These are phyloP conservation scores for Diarsia mendica DNA, from an alignment of 2,888 invertebrate genomes.

Conservation along the genomic window DNA sequence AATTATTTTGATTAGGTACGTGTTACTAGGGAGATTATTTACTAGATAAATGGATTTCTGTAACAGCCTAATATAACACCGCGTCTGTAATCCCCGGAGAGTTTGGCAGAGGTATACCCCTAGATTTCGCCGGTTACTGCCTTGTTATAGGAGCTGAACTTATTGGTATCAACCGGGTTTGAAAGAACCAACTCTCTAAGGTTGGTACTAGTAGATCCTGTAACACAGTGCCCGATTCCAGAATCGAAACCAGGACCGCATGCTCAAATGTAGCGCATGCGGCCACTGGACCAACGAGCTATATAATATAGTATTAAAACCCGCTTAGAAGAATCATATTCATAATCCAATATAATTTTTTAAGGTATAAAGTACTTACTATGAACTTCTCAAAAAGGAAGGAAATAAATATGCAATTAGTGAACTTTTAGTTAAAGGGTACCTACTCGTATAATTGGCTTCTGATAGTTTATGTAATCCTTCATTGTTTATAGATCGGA, in stretches of 20 bases:
- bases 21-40: not conserved
- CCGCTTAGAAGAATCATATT: not conserved
- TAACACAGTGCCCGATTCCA: not conserved
- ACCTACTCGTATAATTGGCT: no score
- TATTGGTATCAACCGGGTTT: not conserved
- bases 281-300: not conserved
- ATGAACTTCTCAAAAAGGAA: no score
- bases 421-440: no score
- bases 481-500: not conserved
- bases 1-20: not conserved
- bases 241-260: not conserved
- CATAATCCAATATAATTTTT: no score
- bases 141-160: no score
- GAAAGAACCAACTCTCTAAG: not conserved
- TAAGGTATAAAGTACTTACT: no score
- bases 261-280: not conserved
- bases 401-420: no score
- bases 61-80: not conserved
- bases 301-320: not conserved
- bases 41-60: not conserved
- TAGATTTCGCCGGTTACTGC: not conserved
- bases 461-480: no score
- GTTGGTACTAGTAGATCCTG: not conserved
- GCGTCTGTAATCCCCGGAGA: not conserved
- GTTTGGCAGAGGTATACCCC: not conserved